A percentile compares a stretch with the other conserved stretches of the same genome.
These are phyloP conservation scores for Festucalex cinctus DNA, from an alignment of 2,113 vertebrate species.

Conservation along the genomic window DNA sequence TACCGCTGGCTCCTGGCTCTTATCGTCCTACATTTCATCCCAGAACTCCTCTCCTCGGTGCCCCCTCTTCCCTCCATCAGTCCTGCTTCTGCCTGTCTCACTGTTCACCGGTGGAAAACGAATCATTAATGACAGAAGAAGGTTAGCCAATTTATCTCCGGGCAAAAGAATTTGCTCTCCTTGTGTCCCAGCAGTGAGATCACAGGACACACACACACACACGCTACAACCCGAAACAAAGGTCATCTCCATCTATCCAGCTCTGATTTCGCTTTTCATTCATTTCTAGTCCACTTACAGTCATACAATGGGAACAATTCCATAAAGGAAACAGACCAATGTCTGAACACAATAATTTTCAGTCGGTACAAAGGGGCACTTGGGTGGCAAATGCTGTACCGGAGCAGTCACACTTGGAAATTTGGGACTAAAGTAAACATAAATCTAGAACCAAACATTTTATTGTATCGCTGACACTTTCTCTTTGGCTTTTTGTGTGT, in stretches of 20 bases:
- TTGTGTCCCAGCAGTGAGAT: conserved; percentile 45
- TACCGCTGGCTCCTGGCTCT: conserved; percentile 67
- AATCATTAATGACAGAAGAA: conserved; percentile 79
- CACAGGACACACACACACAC: conserved; percentile 12
- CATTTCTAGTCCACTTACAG: neutral
- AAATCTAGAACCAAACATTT: no score
- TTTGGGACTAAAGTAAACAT: no score
- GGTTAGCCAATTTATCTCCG: conserved; percentile 79
- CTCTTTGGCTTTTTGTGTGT: no score
- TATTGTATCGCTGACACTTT: no score
- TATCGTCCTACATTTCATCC: conserved; percentile 3
- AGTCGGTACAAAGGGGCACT: neutral
- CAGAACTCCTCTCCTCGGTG: conserved; percentile 8
- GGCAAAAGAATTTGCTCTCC: conserved; percentile 55
- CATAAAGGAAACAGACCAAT: neutral
- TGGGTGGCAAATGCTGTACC: no score
- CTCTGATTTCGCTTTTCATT: conserved; percentile 2
- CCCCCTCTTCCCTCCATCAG: conserved; percentile 55
- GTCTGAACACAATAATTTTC: neutral
- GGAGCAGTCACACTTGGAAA: no score
- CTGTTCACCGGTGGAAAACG: conserved; percentile 71
- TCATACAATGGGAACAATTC: neutral
- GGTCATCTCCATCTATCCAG: conserved; percentile 20
- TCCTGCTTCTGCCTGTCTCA: conserved; percentile 53
- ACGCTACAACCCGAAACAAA: conserved; percentile 17